Evolutionary conservation across 2,888 invertebrate genomes (phyloP).

Genomic region (Drosophila lutescens): DNA sequence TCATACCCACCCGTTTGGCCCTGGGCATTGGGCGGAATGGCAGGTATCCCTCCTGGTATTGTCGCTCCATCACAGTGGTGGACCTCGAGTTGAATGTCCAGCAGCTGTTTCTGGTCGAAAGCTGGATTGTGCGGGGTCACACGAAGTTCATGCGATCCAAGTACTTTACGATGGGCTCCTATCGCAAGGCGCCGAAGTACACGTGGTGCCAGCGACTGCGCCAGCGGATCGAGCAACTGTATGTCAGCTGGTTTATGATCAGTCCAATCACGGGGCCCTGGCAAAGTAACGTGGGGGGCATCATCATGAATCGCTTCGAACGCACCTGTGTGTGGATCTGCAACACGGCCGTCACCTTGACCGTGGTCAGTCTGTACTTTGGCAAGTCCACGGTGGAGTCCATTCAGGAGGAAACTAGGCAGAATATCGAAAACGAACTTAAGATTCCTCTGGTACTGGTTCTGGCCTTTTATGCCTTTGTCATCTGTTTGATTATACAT

Average conservation of each 20-base stretch:
- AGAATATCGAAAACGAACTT: accelerated
- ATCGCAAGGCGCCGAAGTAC: neutral
- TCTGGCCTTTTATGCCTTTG: neutral
- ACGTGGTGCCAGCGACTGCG: constrained; percentile 26
- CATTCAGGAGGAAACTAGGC: neutral
- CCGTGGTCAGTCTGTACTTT: constrained; percentile 4
- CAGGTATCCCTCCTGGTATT: constrained; percentile 48
- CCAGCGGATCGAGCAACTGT: constrained; percentile 4
- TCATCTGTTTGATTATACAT: constrained; percentile 3
- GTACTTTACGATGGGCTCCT: neutral
- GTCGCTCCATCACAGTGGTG: constrained; percentile 22
- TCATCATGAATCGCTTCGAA: constrained; percentile 38
- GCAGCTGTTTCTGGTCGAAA: constrained; percentile 33
- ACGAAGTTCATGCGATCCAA: constrained; percentile 27
- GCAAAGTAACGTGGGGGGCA: constrained; percentile 14
- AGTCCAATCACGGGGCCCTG: constrained; percentile 40
- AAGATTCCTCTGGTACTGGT: accelerated
- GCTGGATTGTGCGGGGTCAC: constrained; percentile 21
- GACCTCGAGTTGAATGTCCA: constrained; percentile 16
- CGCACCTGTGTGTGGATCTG: constrained; percentile 39
- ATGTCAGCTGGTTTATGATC: constrained; percentile 30
- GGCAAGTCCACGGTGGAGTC: neutral
- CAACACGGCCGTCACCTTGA: constrained; percentile 17
- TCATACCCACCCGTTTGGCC: constrained; percentile 43
- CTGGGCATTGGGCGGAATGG: constrained; percentile 26